Conservation (phyloP, 2,797 vertebrate genomes). For the Masticophis lateralis region DNA sequence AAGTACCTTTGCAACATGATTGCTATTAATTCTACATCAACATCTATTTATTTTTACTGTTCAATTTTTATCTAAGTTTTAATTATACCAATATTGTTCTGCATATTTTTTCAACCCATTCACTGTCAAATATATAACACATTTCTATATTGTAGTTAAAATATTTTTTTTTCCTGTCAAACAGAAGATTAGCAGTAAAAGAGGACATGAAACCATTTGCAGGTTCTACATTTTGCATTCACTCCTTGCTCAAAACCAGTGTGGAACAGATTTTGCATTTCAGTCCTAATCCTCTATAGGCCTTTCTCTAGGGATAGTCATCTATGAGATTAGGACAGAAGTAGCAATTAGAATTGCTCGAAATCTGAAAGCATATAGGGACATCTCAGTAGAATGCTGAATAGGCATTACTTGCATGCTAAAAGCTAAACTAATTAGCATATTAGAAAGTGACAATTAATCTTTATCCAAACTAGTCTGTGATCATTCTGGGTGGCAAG, state of each 20-base stretch:
- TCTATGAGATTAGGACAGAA: background rate
- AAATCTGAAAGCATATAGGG: background rate
- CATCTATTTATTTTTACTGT: background rate
- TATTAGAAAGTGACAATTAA: constrained; percentile 13
- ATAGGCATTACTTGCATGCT: background rate
- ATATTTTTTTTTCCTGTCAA: background rate
- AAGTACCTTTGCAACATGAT: background rate
- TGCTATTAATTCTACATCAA: background rate
- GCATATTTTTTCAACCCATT: background rate
- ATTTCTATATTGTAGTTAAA: background rate
- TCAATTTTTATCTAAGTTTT: background rate
- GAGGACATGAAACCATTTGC: background rate
- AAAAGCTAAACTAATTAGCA: constrained; percentile 13
- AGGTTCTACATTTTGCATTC: background rate
- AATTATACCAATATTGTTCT: background rate
- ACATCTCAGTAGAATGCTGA: background rate
- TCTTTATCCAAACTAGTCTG: background rate
- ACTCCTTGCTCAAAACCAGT: background rate
- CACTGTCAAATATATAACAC: background rate
- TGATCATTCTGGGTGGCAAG: constrained; percentile 1
- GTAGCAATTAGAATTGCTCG: background rate
- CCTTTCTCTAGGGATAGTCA: background rate
- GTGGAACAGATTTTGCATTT: background rate
- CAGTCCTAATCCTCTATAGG: background rate
- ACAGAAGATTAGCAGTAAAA: background rate